Percentiles rank a stretch among this genome's conserved stretches.
phyloP scores from a whole-genome alignment of 1,140 invertebrate species.

The Heliconius himera region DNA sequence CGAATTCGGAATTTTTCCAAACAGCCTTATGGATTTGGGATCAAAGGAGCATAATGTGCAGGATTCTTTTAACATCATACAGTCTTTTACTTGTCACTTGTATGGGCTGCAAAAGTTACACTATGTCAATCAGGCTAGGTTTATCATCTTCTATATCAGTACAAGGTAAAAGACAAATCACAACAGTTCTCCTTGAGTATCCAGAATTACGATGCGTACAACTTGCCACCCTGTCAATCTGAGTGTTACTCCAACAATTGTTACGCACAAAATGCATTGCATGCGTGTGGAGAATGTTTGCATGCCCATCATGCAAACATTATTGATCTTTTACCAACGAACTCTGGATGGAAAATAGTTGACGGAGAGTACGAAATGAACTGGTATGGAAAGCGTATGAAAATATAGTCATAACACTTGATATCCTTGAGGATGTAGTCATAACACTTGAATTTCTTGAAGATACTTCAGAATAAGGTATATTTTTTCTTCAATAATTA shows the following conservation, averaged over 20 bases:
- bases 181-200: not conserved
- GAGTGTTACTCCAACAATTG: not conserved
- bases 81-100: no score
- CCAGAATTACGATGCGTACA: not conserved
- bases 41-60: no score
- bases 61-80: no score
- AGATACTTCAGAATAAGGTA: no score
- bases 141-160: no score
- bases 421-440: conserved; percentile 43
- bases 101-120: no score
- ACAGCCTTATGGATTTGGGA: no score
- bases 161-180: no score
- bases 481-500: no score
- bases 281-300: conserved; percentile 42
- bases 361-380: conserved; percentile 48
- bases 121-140: no score
- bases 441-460: no score
- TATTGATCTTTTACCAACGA: conserved; percentile 40
- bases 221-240: conserved; percentile 8
- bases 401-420: conserved; percentile 38
- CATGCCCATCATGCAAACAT: conserved; percentile 42
- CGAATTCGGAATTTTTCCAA: no score
- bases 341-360: conserved; percentile 48
- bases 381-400: conserved; percentile 54
- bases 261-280: not conserved